Evolutionary conservation across 2,888 invertebrate genomes (phyloP).

Genomic region (Mechanitis messenoides): DNA sequence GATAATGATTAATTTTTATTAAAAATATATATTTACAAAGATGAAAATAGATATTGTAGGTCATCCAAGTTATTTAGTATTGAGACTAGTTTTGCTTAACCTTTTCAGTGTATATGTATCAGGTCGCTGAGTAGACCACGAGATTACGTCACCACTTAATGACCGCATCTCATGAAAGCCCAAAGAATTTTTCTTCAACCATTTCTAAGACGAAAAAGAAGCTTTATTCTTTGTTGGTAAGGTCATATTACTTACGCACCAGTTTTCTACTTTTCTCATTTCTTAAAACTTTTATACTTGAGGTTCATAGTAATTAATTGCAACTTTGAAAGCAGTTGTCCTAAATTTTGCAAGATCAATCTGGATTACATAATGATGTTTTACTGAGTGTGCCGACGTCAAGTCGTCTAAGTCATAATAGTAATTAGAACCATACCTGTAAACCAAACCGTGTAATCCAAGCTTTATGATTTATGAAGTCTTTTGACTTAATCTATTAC

Average conservation of each 20-base stretch:
- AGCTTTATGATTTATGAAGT: no score
- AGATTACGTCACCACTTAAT: not conserved
- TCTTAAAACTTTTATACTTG: not conserved
- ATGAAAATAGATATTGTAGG: no score
- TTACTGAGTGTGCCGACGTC: no score
- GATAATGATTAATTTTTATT: no score
- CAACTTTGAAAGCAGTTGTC: not conserved
- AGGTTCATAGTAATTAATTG: not conserved
- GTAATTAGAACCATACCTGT: no score
- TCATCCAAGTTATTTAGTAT: no score
- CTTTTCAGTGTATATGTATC: not conserved
- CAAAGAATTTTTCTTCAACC: constrained; percentile 28
- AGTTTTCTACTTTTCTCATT: constrained; percentile 17
- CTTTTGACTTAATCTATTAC: no score
- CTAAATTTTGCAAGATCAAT: no score
- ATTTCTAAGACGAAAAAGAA: constrained; percentile 33
- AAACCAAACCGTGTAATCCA: no score
- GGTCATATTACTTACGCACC: constrained; percentile 30
- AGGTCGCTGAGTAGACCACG: not conserved
- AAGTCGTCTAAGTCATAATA: no score
- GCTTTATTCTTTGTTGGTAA: constrained; percentile 31
- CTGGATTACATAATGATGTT: no score
- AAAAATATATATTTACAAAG: no score
- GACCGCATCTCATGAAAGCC: constrained; percentile 8
- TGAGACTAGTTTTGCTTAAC: not conserved